These are phyloP conservation scores for Pelusios castaneus DNA, from an alignment of 2,113 vertebrate genomes.

Conservation along the genomic window DNA sequence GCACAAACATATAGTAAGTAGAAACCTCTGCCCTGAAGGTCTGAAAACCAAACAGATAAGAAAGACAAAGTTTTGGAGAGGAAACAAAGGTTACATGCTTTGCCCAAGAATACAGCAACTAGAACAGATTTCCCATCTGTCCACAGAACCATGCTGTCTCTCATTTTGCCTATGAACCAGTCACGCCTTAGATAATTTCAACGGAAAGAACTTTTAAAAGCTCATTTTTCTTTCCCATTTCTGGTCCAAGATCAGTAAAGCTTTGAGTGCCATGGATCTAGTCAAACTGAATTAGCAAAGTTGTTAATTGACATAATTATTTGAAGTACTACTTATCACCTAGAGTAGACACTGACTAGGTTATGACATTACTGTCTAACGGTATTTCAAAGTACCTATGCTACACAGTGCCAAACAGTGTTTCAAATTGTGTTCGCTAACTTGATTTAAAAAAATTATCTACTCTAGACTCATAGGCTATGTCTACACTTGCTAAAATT, in stretches of 20 bases:
- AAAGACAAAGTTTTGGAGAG: not conserved
- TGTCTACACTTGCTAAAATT: too few relatives aligned
- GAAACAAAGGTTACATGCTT: not conserved
- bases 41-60: not conserved
- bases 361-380: not conserved
- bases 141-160: not conserved
- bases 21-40: not conserved
- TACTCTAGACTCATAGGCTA: too few relatives aligned
- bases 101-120: not conserved
- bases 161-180: too few relatives aligned
- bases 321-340: not conserved
- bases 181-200: not conserved
- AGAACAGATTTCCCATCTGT: not conserved
- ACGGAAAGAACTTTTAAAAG: not conserved
- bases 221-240: not conserved
- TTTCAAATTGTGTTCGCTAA: not conserved
- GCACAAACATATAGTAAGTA: not conserved
- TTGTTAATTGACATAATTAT: not conserved
- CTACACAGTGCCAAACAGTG: not conserved
- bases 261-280: not conserved
- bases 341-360: not conserved
- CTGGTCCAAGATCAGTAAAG: not conserved
- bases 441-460: not conserved
- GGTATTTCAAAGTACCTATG: not conserved
- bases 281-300: accelerated